These are phyloP conservation scores for Porites lobata DNA, from an alignment of 92 coral and sea anemone genomes.

Conservation along the genomic window DNA sequence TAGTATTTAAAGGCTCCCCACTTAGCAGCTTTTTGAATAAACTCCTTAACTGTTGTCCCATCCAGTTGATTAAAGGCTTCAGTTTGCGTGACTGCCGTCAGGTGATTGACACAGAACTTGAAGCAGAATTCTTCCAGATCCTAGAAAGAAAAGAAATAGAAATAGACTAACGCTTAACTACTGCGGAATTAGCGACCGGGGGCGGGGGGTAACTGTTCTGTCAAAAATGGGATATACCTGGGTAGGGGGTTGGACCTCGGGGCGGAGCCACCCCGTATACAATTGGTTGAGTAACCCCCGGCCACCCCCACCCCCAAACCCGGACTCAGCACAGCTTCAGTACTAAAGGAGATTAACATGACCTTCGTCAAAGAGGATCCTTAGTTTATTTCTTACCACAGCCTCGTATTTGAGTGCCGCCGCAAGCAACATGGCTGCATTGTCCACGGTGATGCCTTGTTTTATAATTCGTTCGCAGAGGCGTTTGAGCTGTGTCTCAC, in stretches of 20 bases:
- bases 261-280: too few relatives aligned
- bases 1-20: slow-evolving; percentile 91
- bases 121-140: slow-evolving; percentile 94
- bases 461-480: slow-evolving; percentile 89
- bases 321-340: too few relatives aligned
- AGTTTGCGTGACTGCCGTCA: slow-evolving; percentile 95
- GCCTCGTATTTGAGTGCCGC: slow-evolving; percentile 97
- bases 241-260: too few relatives aligned
- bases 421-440: slow-evolving; percentile 89
- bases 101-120: slow-evolving; percentile 91
- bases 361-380: too few relatives aligned
- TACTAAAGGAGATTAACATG: too few relatives aligned
- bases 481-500: slow-evolving; percentile 85
- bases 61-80: slow-evolving; percentile 90
- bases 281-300: too few relatives aligned
- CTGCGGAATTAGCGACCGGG: not conserved
- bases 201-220: too few relatives aligned
- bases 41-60: slow-evolving; percentile 80
- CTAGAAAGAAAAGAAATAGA: slow-evolving; percentile 44
- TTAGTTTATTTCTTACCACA: slow-evolving; percentile 51
- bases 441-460: slow-evolving; percentile 89
- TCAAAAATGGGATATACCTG: too few relatives aligned
- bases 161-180: not conserved
- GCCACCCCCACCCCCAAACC: too few relatives aligned
- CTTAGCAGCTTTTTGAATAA: slow-evolving; percentile 87